Conservation (phyloP, 2,797 vertebrate genomes). For the Danio choprae region DNA sequence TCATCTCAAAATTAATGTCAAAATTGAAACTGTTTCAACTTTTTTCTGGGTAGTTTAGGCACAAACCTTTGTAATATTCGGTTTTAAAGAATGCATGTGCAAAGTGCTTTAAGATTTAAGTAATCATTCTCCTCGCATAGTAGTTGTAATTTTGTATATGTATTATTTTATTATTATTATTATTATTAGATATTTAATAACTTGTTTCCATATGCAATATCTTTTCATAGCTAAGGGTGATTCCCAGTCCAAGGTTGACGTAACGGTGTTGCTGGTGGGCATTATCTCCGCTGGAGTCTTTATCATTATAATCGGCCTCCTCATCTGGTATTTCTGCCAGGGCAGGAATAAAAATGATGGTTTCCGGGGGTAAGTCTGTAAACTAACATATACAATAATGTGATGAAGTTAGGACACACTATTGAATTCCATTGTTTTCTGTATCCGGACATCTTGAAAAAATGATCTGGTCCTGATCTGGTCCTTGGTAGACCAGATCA, state of each 20-base stretch:
- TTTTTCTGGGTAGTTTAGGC: not conserved
- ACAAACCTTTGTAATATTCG: not conserved
- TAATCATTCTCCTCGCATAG: not conserved
- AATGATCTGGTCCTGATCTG: too few relatives aligned
- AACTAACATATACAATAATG: not conserved
- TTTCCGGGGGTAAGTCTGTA: constrained; percentile 76
- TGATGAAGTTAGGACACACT: too few relatives aligned
- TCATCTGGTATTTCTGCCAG: constrained; percentile 87
- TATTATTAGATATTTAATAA: not conserved
- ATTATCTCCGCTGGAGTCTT: constrained; percentile 84
- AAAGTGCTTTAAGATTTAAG: not conserved
- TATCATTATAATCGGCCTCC: constrained; percentile 79
- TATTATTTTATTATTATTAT: not conserved
- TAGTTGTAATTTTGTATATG: not conserved
- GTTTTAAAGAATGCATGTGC: not conserved
- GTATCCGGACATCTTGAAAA: too few relatives aligned
- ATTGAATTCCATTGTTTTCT: too few relatives aligned
- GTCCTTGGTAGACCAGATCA: too few relatives aligned
- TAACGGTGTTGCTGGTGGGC: constrained; percentile 88
- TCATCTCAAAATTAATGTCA: too few relatives aligned
- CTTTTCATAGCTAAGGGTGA: constrained; percentile 66
- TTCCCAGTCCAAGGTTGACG: constrained; percentile 77
- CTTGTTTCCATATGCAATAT: constrained; percentile 24
- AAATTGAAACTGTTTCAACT: not conserved
- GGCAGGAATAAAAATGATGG: constrained; percentile 78